A percentile compares a stretch with the other conserved stretches of the same genome.
phyloP scores from a whole-genome alignment of 2,888 invertebrate species.

The Hemaris fuciformis region DNA sequence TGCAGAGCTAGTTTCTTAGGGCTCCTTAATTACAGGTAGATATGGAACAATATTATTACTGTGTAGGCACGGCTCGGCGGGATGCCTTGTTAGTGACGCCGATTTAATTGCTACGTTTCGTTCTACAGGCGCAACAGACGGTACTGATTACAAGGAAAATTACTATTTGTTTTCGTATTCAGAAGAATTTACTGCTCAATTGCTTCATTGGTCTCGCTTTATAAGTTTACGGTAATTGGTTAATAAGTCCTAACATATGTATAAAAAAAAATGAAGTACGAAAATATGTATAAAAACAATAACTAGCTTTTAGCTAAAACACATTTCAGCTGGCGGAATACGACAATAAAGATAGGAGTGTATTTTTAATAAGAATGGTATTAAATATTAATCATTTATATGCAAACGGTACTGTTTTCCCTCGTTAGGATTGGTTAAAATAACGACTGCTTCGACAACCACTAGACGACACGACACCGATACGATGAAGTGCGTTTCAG shows the following conservation, averaged over 20 bases:
- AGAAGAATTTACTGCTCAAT: too few relatives aligned
- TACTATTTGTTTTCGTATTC: too few relatives aligned
- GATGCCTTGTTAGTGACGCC: slow-evolving; percentile 1
- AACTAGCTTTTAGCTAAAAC: too few relatives aligned
- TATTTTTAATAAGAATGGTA: too few relatives aligned
- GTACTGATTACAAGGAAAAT: background rate
- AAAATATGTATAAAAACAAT: too few relatives aligned
- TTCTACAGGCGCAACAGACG: background rate
- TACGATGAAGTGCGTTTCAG: background rate
- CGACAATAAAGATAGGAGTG: too few relatives aligned
- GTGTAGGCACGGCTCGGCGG: background rate
- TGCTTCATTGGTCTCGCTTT: too few relatives aligned
- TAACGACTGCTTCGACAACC: slow-evolving; percentile 24
- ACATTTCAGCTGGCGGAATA: too few relatives aligned
- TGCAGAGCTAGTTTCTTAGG: background rate
- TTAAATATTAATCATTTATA: background rate
- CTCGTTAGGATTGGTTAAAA: slow-evolving; percentile 16
- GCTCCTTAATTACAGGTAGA: background rate
- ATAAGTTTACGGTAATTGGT: too few relatives aligned
- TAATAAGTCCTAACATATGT: too few relatives aligned
- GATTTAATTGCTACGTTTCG: slow-evolving; percentile 10
- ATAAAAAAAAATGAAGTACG: too few relatives aligned
- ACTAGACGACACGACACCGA: slow-evolving; percentile 17
- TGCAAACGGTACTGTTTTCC: background rate
- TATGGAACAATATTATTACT: background rate